Base-by-base conservation (phyloP, 2,797 vertebrate species). In the Acanthis flammea region DNA sequence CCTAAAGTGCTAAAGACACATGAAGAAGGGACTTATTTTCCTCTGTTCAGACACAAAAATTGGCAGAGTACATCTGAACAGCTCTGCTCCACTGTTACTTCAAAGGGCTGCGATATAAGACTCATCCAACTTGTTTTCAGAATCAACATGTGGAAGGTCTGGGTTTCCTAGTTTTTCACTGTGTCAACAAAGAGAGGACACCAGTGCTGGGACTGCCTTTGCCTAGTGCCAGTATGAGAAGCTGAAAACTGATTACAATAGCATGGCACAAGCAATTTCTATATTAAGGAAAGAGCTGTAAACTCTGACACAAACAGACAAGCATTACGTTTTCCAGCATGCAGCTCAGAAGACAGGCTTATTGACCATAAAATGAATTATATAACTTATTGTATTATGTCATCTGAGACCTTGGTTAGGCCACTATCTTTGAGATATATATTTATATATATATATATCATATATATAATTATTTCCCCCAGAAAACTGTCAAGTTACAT, bases 241-340 rank as follows among this genome's bases (percentile, higher is more conserved):
- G 57, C 80, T 89, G 61, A 94, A 93, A 96, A 92, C 47, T 14
- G 61, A 88, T 89, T 82, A 74, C 77, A 45, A 41, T 4, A 77
- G 77, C 82, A 87, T 22, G 72, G 90, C 41, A 14, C 1, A 12
- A 97, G 89, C 81, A 92, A 88, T 94, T 96, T 91, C 68, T 88
- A 10, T 92, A 94, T 87, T 92, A 97, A 92, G 97, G 94, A 94
- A 68, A 96, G 28, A 92, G 88, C 81, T 93, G 91, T 95, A 90
- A 94, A 96, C 71, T 86, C 95, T 92, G 95, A 97, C 90, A 65
- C 66, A 90, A 91, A 96, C 62, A 92, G 94, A 96, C 96, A 97
- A 92, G 91, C 18, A 2, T 94, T 95, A 95, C 12, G 4, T 92
- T 93, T 90, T 96, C 80, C 89, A 73, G 55, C 48, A 37, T 33